Evolutionary conservation across 2,888 invertebrate genomes (phyloP), one percentile per base, ranked within the genome.

Genomic region (Isotomurus palustris): DNA sequence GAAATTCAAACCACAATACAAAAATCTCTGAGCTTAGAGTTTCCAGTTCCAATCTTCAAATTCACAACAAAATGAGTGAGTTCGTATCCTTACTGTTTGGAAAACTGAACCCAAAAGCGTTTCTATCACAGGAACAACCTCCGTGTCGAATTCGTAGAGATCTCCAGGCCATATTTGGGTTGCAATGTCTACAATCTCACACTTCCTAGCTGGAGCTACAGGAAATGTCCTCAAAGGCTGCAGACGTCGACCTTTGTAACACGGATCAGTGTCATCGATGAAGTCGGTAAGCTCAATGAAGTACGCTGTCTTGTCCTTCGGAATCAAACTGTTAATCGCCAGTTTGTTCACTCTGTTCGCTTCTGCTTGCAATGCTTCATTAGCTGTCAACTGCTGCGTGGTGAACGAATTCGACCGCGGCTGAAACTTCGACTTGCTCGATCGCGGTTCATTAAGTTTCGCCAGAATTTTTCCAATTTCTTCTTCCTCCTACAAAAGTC

Each of bases 121-220:
- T 36, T 62, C 66, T 25, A 66, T 40, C 10, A 68, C 41, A 0
- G 68, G 68, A 12, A 52, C 38, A n/a, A 61, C 56, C 41, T 68
- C 62, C 12, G 21, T 19, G 28, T 59, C 56, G 53, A 68, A 68
- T 25, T 62, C 47, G 40, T 61, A 66, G 17, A 68, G 56, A 12
- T 68, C 68, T 19, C 58, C 59, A 1, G 64, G 64, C 28, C 43
- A 51, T 36, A 68, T 60, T 40, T 68, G 60, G 24, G 61, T 56
- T 12, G 38, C 58, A 22, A 60, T 50, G 27, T 63, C 56, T 12
- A 60, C 63, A 2, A 65, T 38, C 36, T 68, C 66, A 17, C 25
- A 41, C 28, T 56, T 56, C 27, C 60, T 36, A 3, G 60, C 53
- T n/a, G 60, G 60, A 36, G 45, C 56, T 36, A 50, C 57, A 12